A percentile compares a stretch with the other conserved stretches of the same genome.
Evolutionary conservation across 1,140 invertebrate genomes (phyloP).

Genomic region (Pararge aegeria): DNA sequence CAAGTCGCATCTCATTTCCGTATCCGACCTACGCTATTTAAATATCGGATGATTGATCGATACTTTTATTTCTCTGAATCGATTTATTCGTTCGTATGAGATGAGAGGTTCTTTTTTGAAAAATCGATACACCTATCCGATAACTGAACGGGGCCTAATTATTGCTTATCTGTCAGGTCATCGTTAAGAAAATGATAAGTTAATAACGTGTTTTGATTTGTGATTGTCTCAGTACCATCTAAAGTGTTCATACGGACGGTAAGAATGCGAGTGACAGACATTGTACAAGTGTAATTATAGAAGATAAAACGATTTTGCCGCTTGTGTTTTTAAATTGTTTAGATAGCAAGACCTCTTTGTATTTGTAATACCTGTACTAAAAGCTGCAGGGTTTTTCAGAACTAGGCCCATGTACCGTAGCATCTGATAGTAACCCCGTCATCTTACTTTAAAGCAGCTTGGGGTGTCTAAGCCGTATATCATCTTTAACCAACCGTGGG

Average conservation of each 20-base stretch:
- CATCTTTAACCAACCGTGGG: too few species aligned
- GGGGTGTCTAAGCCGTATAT: too few species aligned
- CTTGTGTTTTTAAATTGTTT: not conserved
- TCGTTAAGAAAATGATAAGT: slow-evolving; percentile 38
- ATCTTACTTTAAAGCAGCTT: too few species aligned
- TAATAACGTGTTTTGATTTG: slow-evolving; percentile 19
- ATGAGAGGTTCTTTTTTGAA: slow-evolving; percentile 61
- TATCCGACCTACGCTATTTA: slow-evolving; percentile 55
- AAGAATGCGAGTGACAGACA: not conserved
- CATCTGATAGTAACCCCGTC: too few species aligned
- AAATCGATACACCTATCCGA: slow-evolving; percentile 71
- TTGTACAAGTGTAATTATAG: slow-evolving; percentile 18
- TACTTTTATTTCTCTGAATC: slow-evolving; percentile 66
- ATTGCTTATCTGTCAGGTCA: slow-evolving; percentile 70
- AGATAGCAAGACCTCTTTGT: not conserved
- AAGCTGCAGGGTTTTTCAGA: too few species aligned
- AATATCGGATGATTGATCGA: slow-evolving; percentile 72
- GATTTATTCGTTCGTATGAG: slow-evolving; percentile 62
- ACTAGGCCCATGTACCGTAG: too few species aligned
- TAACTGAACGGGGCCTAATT: slow-evolving; percentile 70
- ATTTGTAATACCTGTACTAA: not conserved
- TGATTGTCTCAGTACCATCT: slow-evolving; percentile 18
- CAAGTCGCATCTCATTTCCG: slow-evolving; percentile 41
- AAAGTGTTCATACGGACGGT: slow-evolving; percentile 5
- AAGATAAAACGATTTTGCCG: slow-evolving; percentile 8